Conservation (phyloP, 2,113 vertebrate species). For the Sphyrna mokarran region DNA sequence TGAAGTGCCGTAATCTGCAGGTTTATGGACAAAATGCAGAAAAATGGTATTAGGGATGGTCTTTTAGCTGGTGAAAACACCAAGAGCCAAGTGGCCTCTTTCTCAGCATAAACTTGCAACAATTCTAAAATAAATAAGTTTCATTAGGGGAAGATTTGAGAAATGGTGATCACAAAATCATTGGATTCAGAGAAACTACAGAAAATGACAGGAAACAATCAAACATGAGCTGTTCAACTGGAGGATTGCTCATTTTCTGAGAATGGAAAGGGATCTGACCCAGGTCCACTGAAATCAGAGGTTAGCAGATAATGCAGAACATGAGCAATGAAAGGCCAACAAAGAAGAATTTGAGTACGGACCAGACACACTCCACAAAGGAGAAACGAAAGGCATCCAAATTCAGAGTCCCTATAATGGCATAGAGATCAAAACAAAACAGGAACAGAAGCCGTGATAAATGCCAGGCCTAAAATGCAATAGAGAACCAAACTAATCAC, state of each 20-base stretch:
- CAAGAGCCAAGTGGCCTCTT: no score
- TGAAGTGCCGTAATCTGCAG: no score
- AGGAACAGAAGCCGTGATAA: neutral
- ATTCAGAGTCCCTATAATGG: neutral
- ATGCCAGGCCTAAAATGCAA: neutral
- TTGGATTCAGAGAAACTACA: no score
- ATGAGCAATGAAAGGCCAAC: neutral
- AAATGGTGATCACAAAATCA: no score
- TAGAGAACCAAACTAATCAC: neutral
- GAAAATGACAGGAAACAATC: no score
- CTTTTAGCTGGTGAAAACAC: no score
- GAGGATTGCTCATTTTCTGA: neutral
- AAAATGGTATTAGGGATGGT: no score
- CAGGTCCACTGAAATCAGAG: neutral
- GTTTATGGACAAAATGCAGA: no score
- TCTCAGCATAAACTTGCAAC: no score
- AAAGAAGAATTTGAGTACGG: neutral
- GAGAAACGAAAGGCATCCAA: neutral
- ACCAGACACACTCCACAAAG: neutral
- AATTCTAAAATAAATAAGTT: neutral
- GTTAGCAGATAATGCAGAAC: neutral
- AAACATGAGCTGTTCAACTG: neutral
- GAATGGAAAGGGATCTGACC: neutral
- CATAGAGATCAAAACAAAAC: neutral
- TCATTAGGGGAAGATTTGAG: neutral